Evolutionary conservation across 1,140 invertebrate species (phyloP), one percentile per base, ranked within the genome.

Genomic region (Bombus huntii): DNA sequence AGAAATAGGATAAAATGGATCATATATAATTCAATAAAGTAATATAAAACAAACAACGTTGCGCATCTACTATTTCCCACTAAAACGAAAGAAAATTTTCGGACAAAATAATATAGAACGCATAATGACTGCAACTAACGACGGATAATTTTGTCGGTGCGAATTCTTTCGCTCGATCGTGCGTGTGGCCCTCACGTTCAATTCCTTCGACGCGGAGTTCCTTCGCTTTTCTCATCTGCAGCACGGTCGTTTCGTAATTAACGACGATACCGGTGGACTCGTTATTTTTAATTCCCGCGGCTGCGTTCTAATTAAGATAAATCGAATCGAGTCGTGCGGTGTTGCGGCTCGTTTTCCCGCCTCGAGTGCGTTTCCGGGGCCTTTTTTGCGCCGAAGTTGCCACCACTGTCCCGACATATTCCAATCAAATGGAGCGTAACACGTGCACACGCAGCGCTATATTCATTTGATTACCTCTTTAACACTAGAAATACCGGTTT

Each of bases 271-370:
- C 28, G 9, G n/a, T 6, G 18, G 42, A 47, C 68, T 71, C 68
- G 68, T 72, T 57, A 81, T 57, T 81, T 71, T 53, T 37, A 57
- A 81, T 53, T 28, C 13, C 44, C n/a, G 68, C 18, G 44, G 6
- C 47, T 53, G 47, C 47, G 1, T 82, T 75, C 44, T 74, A 82
- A 82, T 74, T 74, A 74, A 66, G 71, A 74, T 70, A 71, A 83
- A 71, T 83, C 74, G 62, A 70, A 71, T 70, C 47, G 73, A 44
- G 25, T 22, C 13, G 47, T 37, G 31, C 42, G 42, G 18, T 8
- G 47, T 53, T 6, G 47, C 42, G 53, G 10, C 44, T 57, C 47
- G n/a, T 57, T 53, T 75, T 47, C 68, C 34, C 13, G 13, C 25
- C 15, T 72, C 53, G 39, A 44, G n/a, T 37, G 28, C 10, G 22